phyloP scores from a whole-genome alignment of 2,113 vertebrate species.

The Cyanoramphus novaezelandiae region DNA sequence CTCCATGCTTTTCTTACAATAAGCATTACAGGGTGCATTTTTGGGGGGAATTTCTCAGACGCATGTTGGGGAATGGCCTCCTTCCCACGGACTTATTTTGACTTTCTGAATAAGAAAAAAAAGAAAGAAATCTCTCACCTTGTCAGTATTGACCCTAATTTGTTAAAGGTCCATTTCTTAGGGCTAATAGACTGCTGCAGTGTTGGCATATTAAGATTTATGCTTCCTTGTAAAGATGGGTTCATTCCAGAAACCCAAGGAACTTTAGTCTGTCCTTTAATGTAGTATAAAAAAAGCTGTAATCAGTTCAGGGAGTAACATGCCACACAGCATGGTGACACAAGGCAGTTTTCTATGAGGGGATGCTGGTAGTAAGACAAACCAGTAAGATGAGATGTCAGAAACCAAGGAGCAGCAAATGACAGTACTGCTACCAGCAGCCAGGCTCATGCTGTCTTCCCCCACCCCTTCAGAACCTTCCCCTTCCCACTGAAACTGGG shows the following conservation, averaged over 20 bases:
- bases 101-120: not conserved
- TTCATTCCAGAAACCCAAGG: not conserved
- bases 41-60: not conserved
- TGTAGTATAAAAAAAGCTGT: not conserved
- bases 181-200: not conserved
- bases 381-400: fast-evolving
- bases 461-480: not conserved
- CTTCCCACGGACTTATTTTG: not conserved
- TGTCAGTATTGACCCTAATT: not conserved
- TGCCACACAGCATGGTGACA: not conserved
- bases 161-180: not conserved
- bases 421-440: not conserved
- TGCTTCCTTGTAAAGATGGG: not conserved
- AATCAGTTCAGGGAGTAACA: not conserved
- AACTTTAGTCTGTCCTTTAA: not conserved
- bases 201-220: not conserved
- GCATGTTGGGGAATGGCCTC: not conserved
- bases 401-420: not conserved
- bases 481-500: not conserved
- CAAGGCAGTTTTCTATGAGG: not conserved
- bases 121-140: not conserved
- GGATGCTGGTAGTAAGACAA: not conserved
- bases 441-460: not conserved
- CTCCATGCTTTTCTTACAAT: not conserved
- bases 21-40: not conserved